phyloP scores from a whole-genome alignment of 2,888 invertebrate genomes.

The Luperina nickerlii region DNA sequence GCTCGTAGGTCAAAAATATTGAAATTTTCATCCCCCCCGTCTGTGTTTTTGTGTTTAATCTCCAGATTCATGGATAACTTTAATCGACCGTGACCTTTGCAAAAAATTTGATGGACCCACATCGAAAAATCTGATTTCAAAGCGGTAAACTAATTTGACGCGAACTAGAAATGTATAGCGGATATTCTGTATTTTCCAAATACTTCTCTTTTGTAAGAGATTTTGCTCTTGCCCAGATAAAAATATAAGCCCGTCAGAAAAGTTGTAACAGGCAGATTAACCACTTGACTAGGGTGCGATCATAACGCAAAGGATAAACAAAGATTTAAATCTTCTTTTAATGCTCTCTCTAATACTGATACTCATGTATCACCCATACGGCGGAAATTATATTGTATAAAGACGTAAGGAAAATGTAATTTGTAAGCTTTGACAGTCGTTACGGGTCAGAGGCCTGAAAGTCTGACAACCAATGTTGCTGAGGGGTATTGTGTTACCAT shows the following conservation, averaged over 20 bases:
- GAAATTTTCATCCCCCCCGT: neutral
- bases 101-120: too few species aligned
- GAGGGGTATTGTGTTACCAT: too few species aligned
- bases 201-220: too few species aligned
- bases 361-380: neutral
- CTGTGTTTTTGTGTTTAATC: neutral
- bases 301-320: neutral
- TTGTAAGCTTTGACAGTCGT: neutral
- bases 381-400: neutral
- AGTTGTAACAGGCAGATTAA: neutral
- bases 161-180: too few species aligned
- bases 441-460: neutral
- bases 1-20: too few species aligned
- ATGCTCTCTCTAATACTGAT: neutral
- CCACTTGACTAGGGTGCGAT: neutral
- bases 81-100: neutral
- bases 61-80: neutral
- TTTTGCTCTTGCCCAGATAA: neutral
- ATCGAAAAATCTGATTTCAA: too few species aligned
- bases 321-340: neutral
- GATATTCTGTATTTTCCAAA: too few species aligned
- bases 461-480: neutral
- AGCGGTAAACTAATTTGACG: too few species aligned
- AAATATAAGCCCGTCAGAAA: neutral
- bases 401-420: neutral